These are phyloP conservation scores for Datnioides undecimradiatus DNA, from an alignment of 2,113 vertebrate genomes.

Conservation along the genomic window DNA sequence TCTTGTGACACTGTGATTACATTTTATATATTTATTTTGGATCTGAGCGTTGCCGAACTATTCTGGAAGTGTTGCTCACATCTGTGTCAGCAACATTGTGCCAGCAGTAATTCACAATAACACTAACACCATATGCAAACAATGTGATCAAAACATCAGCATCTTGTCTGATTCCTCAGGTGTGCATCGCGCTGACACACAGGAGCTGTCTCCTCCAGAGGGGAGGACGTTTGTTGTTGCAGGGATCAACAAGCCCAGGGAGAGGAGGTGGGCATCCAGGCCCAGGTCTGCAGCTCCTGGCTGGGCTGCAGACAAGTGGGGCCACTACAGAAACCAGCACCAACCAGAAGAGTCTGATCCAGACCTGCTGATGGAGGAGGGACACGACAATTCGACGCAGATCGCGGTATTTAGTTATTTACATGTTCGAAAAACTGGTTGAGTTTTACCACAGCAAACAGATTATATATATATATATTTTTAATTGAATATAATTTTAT, in stretches of 20 bases:
- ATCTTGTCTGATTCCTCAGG: slow-evolving; percentile 30
- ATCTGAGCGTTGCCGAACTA: not conserved
- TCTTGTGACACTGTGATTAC: not conserved
- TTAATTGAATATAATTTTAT: no score
- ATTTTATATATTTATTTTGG: not conserved
- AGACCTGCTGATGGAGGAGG: slow-evolving; percentile 71
- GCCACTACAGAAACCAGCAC: slow-evolving; percentile 71
- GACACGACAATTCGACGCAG: slow-evolving; percentile 65
- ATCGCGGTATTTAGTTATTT: slow-evolving; percentile 72
- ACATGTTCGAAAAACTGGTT: no score
- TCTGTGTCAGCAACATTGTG: not conserved
- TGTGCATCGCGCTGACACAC: not conserved
- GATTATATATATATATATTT: no score
- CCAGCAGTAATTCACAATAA: no score
- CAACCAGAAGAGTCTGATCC: slow-evolving; percentile 52
- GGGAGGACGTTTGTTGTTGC: not conserved
- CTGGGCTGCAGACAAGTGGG: slow-evolving; percentile 50
- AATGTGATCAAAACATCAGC: not conserved
- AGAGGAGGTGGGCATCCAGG: slow-evolving; percentile 35
- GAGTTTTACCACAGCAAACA: no score
- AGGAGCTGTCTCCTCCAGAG: slow-evolving; percentile 6
- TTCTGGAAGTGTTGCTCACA: not conserved
- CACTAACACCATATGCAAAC: no score
- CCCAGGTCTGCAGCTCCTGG: slow-evolving; percentile 19
- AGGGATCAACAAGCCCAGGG: slow-evolving; percentile 22